phyloP scores from a whole-genome alignment of 2,113 vertebrate species.

The Calidris pugnax region DNA sequence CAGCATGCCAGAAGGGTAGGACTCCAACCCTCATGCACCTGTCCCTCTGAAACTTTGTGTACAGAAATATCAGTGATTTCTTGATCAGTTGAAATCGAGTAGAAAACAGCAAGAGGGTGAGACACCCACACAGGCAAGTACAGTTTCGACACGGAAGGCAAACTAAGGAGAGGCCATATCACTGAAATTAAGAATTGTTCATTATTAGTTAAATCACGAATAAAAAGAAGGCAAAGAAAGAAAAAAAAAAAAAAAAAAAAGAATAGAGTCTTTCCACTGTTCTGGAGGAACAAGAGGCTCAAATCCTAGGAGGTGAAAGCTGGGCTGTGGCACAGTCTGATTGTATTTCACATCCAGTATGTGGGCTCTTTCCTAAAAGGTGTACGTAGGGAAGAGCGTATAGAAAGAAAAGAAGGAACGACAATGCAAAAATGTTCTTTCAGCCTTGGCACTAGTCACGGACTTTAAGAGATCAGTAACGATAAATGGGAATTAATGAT shows the following conservation, averaged over 20 bases:
- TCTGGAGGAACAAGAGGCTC: neutral
- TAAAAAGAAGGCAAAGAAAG: neutral
- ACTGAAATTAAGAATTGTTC: neutral
- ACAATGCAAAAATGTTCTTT: neutral
- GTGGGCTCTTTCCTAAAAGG: neutral
- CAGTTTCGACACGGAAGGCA: neutral
- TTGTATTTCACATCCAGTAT: neutral
- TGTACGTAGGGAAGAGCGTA: neutral
- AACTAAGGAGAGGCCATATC: neutral
- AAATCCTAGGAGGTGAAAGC: neutral
- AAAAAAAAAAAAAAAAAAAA: neutral
- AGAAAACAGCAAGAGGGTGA: neutral
- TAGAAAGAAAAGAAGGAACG: neutral
- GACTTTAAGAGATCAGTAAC: constrained; percentile 16
- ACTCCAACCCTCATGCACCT: constrained; percentile 44
- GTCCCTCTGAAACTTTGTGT: constrained; percentile 45
- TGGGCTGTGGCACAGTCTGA: neutral
- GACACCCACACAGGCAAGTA: neutral
- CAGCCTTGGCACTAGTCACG: neutral
- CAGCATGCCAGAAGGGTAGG: constrained; percentile 41
- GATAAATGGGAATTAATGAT: constrained; percentile 14
- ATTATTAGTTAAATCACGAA: neutral
- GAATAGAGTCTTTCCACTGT: neutral
- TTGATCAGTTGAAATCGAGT: constrained; percentile 45
- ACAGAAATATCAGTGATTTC: constrained; percentile 50